These are phyloP conservation scores for Rotaria sp. DNA, from an alignment of 2,888 invertebrate species.

Conservation along the genomic window DNA sequence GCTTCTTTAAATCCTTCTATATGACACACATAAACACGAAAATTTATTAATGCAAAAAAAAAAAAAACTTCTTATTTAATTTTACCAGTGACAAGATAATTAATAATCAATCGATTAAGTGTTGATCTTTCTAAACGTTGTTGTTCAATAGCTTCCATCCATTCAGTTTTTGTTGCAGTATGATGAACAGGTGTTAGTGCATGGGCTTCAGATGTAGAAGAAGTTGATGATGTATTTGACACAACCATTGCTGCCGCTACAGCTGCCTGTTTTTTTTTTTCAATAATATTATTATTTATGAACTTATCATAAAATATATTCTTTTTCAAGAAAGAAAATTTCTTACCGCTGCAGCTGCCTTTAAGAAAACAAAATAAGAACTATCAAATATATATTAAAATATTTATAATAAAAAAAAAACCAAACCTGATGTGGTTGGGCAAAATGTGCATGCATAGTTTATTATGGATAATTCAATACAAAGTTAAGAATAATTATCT, in stretches of 20 bases:
- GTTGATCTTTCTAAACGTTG: slow-evolving; percentile 77
- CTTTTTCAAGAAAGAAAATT: not conserved
- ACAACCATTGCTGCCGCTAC: not conserved
- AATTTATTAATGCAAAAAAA: too few relatives aligned
- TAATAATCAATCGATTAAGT: slow-evolving; percentile 95
- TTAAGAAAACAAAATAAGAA: not conserved
- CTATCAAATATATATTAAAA: too few relatives aligned
- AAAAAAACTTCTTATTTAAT: not conserved
- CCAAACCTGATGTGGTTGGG: not conserved
- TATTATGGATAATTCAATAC: not conserved
- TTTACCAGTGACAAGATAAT: slow-evolving; percentile 90
- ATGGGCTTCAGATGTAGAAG: slow-evolving; percentile 25
- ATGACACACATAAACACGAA: not conserved
- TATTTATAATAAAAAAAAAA: too few relatives aligned
- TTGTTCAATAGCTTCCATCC: slow-evolving; percentile 67
- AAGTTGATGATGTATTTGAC: not conserved
- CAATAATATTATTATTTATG: not conserved
- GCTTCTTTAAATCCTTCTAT: slow-evolving; percentile 73
- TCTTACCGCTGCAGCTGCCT: slow-evolving; percentile 15
- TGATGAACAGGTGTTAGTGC: slow-evolving; percentile 30
- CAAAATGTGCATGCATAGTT: slow-evolving; percentile 27
- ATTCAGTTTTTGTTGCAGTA: slow-evolving; percentile 60
- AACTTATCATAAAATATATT: too few relatives aligned
- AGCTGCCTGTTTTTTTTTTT: not conserved
- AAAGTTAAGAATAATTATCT: not conserved